Evolutionary conservation across 2,113 vertebrate genomes (phyloP).

Genomic region (Verasper variegatus): DNA sequence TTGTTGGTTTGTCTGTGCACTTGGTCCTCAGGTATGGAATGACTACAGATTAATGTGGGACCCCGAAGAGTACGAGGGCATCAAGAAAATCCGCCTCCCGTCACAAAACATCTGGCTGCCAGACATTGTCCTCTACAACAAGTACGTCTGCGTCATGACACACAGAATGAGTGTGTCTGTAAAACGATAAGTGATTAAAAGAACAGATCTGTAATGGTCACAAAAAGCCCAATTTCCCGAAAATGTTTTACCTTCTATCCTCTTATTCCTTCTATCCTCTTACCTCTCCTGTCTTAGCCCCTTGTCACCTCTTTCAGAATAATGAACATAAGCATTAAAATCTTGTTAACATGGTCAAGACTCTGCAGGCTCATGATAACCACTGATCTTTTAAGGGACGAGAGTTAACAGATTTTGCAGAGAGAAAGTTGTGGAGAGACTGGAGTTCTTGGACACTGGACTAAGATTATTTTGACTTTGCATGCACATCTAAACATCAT

Average conservation of each 20-base stretch:
- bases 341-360: neutral
- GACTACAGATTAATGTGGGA: slow-evolving; percentile 86
- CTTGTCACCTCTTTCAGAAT: slow-evolving; percentile 25
- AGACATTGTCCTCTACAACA: slow-evolving; percentile 87
- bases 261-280: slow-evolving; percentile 31
- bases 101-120: slow-evolving; percentile 87
- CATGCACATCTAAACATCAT: neutral
- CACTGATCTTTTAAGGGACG: slow-evolving; percentile 9
- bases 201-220: slow-evolving; percentile 5
- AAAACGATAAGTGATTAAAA: slow-evolving; percentile 37
- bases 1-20: neutral
- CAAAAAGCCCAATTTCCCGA: slow-evolving; percentile 22
- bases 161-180: neutral
- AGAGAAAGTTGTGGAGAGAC: neutral
- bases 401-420: neutral
- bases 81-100: slow-evolving; percentile 83
- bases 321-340: slow-evolving; percentile 7
- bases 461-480: neutral
- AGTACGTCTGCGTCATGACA: slow-evolving; percentile 59
- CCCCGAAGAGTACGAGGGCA: slow-evolving; percentile 84
- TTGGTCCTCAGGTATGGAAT: slow-evolving; percentile 78
- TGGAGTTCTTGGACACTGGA: too few species aligned
- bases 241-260: slow-evolving; percentile 36
- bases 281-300: slow-evolving; percentile 4
- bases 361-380: neutral